phyloP scores from a whole-genome alignment of 2,888 invertebrate genomes.

The Hetaerina titia region DNA sequence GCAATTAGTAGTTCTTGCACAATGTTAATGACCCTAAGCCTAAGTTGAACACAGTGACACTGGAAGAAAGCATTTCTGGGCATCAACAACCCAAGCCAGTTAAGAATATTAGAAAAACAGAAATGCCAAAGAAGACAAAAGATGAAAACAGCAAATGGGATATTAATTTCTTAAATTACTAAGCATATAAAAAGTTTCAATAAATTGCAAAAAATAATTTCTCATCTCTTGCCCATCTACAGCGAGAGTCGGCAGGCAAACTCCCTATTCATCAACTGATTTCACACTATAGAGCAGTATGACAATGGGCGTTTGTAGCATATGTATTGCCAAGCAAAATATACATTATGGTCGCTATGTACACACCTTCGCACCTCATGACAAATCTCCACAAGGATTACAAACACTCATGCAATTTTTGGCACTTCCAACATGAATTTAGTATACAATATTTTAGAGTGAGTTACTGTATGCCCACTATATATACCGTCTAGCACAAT shows the following conservation, averaged over 20 bases:
- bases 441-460: conserved; percentile 26
- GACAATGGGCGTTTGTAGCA: not conserved
- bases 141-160: not conserved
- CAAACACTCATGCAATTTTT: conserved; percentile 34
- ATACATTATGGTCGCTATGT: conserved; percentile 32
- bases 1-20: conserved; percentile 55
- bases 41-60: conserved; percentile 62
- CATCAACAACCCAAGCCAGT: conserved; percentile 8
- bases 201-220: conserved; percentile 54
- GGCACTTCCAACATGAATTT: conserved; percentile 59
- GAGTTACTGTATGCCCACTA: not conserved
- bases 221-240: not conserved
- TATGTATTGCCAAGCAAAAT: conserved; percentile 16
- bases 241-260: not conserved
- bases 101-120: not conserved
- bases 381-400: conserved; percentile 14
- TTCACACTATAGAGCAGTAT: not conserved
- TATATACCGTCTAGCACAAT: not conserved
- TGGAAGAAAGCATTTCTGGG: conserved; percentile 56
- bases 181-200: not conserved
- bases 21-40: conserved; percentile 44
- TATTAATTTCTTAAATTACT: not conserved
- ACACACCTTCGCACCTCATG: conserved; percentile 36
- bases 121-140: conserved; percentile 10
- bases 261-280: not conserved